These are phyloP conservation scores for Serilophus lunatus DNA, from an alignment of 2,113 vertebrate species.

Conservation along the genomic window DNA sequence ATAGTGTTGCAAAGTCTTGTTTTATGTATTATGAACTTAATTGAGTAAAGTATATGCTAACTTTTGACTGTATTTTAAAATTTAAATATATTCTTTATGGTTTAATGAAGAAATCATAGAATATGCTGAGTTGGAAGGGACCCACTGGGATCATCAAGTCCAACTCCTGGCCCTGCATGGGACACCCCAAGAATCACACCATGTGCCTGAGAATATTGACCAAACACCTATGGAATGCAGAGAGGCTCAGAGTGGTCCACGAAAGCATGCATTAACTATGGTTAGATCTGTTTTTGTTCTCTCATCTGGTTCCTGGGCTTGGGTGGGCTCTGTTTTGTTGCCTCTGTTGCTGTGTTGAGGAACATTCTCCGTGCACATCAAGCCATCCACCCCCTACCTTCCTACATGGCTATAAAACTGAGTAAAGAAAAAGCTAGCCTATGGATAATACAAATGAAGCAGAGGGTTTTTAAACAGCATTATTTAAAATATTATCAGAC, in stretches of 20 bases:
- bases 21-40: not conserved
- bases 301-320: not conserved
- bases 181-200: not conserved
- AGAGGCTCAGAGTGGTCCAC: not conserved
- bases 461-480: not conserved
- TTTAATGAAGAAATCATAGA: not conserved
- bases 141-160: too few relatives aligned
- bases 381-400: not conserved
- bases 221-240: not conserved
- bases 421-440: not conserved
- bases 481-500: not conserved
- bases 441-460: not conserved
- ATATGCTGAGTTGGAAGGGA: not conserved
- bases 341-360: not conserved
- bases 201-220: not conserved
- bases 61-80: not conserved
- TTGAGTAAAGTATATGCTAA: not conserved
- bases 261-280: not conserved
- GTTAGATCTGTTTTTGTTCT: not conserved
- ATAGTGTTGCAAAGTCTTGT: not conserved
- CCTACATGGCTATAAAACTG: rapidly evolving
- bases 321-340: not conserved
- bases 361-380: rapidly evolving
- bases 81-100: not conserved
- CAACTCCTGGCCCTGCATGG: not conserved